phyloP scores from a whole-genome alignment of 1,140 invertebrate genomes.

The Apocrypta bakeri region DNA sequence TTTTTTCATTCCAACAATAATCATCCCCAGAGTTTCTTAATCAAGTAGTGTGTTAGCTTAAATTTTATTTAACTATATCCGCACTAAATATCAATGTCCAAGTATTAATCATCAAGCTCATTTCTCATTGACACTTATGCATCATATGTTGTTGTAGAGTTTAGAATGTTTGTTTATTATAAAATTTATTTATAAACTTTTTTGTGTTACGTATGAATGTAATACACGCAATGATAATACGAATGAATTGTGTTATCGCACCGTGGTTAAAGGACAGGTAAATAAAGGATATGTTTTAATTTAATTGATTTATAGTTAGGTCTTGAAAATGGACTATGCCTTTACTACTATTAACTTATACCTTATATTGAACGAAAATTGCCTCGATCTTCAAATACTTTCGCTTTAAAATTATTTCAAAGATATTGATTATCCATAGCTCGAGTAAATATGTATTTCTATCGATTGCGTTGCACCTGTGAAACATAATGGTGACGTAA shows the following conservation, averaged over 20 bases:
- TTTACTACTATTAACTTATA: too few species aligned
- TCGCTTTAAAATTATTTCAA: neutral
- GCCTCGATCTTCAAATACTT: neutral
- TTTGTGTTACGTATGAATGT: conserved; percentile 2
- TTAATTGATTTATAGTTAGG: too few species aligned
- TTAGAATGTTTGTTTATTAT: conserved; percentile 25
- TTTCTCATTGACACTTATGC: conserved; percentile 8
- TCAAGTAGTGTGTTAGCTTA: conserved; percentile 29
- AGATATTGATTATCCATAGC: neutral
- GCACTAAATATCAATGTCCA: neutral
- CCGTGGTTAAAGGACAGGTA: neutral
- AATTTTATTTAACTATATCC: conserved; percentile 9
- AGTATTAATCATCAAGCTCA: conserved; percentile 11
- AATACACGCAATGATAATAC: neutral
- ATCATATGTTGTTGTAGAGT: conserved; percentile 39
- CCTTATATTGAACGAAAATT: too few species aligned
- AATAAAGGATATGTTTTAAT: neutral
- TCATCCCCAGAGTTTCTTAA: neutral
- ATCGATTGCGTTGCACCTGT: too few species aligned
- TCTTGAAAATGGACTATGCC: too few species aligned
- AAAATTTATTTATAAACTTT: neutral
- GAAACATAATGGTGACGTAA: too few species aligned
- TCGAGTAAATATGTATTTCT: too few species aligned
- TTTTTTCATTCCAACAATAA: neutral
- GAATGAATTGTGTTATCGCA: neutral